Evolutionary conservation across 2,888 invertebrate genomes (phyloP).

Genomic region (Cheilosia vulpina): DNA sequence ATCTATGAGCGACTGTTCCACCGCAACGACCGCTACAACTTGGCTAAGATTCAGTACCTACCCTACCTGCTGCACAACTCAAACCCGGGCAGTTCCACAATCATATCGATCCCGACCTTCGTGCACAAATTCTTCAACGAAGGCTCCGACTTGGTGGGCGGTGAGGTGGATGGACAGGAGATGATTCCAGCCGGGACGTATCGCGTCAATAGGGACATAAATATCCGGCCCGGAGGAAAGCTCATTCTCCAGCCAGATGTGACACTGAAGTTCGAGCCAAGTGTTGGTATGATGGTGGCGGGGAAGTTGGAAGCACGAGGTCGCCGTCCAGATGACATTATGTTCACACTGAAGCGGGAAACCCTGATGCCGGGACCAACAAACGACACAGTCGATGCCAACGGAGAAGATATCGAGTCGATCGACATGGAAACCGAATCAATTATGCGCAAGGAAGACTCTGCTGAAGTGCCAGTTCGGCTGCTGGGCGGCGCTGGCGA

Average conservation of each 20-base stretch:
- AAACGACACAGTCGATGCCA: constrained; percentile 85
- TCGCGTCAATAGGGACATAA: constrained; percentile 96
- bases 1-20: constrained; percentile 91
- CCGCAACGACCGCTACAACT: constrained; percentile 95
- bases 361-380: constrained; percentile 87
- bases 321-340: constrained; percentile 90
- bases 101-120: constrained; percentile 89
- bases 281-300: constrained; percentile 98
- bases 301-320: constrained; percentile 94
- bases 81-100: constrained; percentile 93
- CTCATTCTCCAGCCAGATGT: constrained; percentile 95
- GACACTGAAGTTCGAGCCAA: constrained; percentile 94
- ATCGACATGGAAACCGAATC: constrained; percentile 86
- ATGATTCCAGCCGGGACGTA: constrained; percentile 93
- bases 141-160: constrained; percentile 90
- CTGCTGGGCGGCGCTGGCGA: constrained; percentile 91
- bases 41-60: constrained; percentile 95
- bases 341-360: constrained; percentile 91
- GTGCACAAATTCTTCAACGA: constrained; percentile 91
- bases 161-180: constrained; percentile 96
- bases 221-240: constrained; percentile 96
- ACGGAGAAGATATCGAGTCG: constrained; percentile 84
- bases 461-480: constrained; percentile 88
- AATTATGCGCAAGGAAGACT: constrained; percentile 85
- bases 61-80: constrained; percentile 96